Evolutionary conservation across 2,797 vertebrate genomes (phyloP).

Genomic region (Brachymystax lenok): DNA sequence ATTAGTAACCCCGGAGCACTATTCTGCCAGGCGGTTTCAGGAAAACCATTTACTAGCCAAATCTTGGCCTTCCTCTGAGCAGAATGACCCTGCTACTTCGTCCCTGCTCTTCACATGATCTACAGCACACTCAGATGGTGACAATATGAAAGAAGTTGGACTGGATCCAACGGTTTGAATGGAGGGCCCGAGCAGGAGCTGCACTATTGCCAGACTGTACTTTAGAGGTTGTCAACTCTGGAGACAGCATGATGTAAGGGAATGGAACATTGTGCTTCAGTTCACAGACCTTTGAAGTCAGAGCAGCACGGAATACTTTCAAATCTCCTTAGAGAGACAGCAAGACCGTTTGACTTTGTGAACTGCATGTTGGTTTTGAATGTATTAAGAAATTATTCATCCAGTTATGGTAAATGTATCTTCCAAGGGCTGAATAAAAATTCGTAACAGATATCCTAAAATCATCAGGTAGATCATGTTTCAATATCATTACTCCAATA

Average conservation of each 20-base stretch:
- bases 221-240: not conserved
- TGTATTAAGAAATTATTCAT: not conserved
- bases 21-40: constrained; percentile 22
- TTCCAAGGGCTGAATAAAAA: no score
- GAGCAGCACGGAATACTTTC: not conserved
- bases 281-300: constrained; percentile 9
- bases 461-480: not conserved
- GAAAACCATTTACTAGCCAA: constrained; percentile 33
- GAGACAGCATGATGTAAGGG: not conserved
- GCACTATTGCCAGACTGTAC: not conserved
- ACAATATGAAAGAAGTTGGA: not conserved
- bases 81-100: constrained; percentile 25
- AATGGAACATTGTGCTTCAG: constrained; percentile 12
- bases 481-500: not conserved
- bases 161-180: not conserved
- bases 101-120: not conserved
- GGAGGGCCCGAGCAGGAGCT: not conserved
- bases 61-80: constrained; percentile 23
- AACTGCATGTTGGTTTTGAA: not conserved
- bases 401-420: no score
- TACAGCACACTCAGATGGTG: not conserved
- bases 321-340: constrained; percentile 3
- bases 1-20: constrained; percentile 21
- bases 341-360: not conserved
- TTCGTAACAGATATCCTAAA: not conserved